A percentile compares a stretch with the other conserved stretches of the same genome.
Evolutionary conservation across 2,888 invertebrate genomes (phyloP).

Genomic region (Buathra laborator): DNA sequence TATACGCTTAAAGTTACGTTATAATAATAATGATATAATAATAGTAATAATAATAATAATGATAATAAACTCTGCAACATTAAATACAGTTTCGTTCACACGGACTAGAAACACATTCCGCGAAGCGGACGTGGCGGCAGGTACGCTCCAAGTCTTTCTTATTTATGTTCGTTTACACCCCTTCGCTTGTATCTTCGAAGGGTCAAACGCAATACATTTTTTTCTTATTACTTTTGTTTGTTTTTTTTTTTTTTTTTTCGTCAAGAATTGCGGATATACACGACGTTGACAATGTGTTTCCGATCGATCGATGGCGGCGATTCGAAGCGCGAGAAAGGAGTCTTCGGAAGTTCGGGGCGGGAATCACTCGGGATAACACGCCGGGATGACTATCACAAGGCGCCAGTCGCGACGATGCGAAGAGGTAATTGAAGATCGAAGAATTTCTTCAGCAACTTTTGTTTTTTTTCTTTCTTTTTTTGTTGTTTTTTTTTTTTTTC

Average conservation of each 20-base stretch:
- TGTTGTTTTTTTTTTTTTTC: no score
- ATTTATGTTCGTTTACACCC: constrained; percentile 55
- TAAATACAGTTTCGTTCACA: constrained; percentile 83
- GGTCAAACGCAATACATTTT: constrained; percentile 1
- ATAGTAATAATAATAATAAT: constrained; percentile 75
- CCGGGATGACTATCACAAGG: background rate
- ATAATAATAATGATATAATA: constrained; percentile 66
- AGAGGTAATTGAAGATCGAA: background rate
- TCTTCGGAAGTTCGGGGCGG: background rate
- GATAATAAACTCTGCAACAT: constrained; percentile 82
- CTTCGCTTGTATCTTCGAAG: constrained; percentile 36
- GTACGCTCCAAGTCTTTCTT: constrained; percentile 60
- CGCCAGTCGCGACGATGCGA: constrained; percentile 6
- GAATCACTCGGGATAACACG: background rate
- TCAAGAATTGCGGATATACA: constrained; percentile 21
- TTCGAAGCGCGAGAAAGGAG: background rate
- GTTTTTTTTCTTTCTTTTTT: background rate
- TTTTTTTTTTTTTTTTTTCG: constrained; percentile 1
- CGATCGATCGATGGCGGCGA: constrained; percentile 39
- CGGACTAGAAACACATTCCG: constrained; percentile 81
- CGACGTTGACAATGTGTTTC: constrained; percentile 21
- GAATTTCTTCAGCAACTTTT: no score
- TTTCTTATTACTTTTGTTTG: background rate
- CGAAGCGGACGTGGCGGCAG: constrained; percentile 65
- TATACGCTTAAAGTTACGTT: constrained; percentile 65